A percentile compares a stretch with the other conserved stretches of the same genome.
These are phyloP conservation scores for Andrena flavipes DNA, from an alignment of 2,888 invertebrate species.

Conservation along the genomic window DNA sequence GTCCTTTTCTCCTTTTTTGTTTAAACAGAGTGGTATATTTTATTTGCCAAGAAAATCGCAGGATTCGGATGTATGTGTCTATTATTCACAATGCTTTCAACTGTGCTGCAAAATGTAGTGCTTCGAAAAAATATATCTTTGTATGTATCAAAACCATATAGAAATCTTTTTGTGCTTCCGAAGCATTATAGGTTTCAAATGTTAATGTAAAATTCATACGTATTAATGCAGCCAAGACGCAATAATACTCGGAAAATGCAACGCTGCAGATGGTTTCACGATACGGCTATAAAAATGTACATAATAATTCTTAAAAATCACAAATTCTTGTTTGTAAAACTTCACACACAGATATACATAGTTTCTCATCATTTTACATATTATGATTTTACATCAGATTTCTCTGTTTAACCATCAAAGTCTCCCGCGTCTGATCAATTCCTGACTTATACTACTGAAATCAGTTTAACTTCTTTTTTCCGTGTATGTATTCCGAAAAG, in stretches of 20 bases:
- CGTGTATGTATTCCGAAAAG: background rate
- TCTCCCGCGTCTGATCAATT: background rate
- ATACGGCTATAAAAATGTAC: background rate
- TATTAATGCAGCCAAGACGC: background rate
- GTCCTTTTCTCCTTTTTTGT: too few relatives aligned
- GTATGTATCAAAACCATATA: background rate
- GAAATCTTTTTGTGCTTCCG: background rate
- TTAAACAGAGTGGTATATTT: too few relatives aligned
- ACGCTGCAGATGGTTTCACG: background rate
- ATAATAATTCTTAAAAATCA: background rate
- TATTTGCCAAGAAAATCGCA: too few relatives aligned
- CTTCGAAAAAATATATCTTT: background rate
- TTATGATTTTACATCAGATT: background rate
- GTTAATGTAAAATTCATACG: background rate
- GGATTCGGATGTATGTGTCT: background rate
- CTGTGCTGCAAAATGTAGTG: background rate
- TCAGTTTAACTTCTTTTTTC: background rate
- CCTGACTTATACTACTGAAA: constrained; percentile 5
- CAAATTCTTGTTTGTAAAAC: background rate
- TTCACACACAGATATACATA: background rate
- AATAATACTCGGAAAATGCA: background rate
- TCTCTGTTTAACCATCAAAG: background rate
- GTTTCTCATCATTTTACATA: background rate
- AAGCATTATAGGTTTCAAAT: too few relatives aligned
- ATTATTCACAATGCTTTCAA: background rate